Base-by-base conservation (phyloP, 2,888 invertebrate genomes). In the Pachymerium ferrugineum region DNA sequence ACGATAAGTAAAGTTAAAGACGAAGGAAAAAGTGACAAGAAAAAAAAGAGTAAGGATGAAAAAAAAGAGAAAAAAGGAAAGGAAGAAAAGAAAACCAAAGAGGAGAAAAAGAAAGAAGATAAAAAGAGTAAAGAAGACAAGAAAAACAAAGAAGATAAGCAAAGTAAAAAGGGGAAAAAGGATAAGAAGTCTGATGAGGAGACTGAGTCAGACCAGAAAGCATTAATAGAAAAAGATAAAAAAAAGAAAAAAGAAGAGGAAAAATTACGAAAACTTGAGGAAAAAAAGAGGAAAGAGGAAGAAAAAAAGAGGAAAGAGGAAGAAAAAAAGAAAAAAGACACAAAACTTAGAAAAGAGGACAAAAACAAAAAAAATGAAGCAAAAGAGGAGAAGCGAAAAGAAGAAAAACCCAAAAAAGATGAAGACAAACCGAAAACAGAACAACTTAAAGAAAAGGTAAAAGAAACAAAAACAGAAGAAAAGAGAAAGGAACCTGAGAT, bases 1-100 rank as follows among this genome's bases (percentile, higher is more conserved):
- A 71, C 35, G 0, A 71, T 71, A 28, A 71, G 71, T 14, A 71
- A 71, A 25, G 71, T 28, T 0, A 71, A 71, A 38, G 71, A 71
- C 19, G 42, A 38, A 0, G 70, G 31, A 30, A 25, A 29, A 16
- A 25, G 16, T 16, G 70, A 70, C 16, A 70, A 70, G 31, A 71
- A 71, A 22, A 38, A 71, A 19, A 33, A 69, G 33, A 69, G n/a
- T 3, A 33, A 69, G 19, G 70, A 69, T n/a, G 33, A 69, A 19
- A 30, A 33, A 19, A 69, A 69, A 33, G 4, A 29, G 14, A 33
- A 69, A 31, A 69, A 69, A 31, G 70, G 30, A 30, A 30, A 69
- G 19, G 19, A 29, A 19, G 30, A 33, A 16, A 30, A n/a, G 22
- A 69, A 69, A 22, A 33, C 28, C 3, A 29, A 69, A 10, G 70